Evolutionary conservation across 2,797 vertebrate genomes (phyloP).

Genomic region (Zenarchopterus dispar): DNA sequence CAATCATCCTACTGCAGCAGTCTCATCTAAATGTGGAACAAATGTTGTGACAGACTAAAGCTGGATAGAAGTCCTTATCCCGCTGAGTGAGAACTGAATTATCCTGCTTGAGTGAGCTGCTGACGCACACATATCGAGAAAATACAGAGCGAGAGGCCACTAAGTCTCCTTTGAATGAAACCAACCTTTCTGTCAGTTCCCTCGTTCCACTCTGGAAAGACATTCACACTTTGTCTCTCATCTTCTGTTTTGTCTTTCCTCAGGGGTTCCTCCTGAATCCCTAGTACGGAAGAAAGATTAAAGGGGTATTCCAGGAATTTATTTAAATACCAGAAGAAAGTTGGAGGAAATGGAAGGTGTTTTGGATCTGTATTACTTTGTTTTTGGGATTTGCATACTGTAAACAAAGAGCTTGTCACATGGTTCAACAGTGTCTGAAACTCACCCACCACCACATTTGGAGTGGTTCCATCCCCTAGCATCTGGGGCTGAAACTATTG

Average conservation of each 20-base stretch:
- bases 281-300: constrained; percentile 28
- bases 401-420: no score
- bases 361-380: no score
- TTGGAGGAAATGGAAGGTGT: neutral
- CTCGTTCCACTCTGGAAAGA: constrained; percentile 58
- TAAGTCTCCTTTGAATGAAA: constrained; percentile 61
- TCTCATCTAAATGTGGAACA: constrained; percentile 78
- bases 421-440: no score
- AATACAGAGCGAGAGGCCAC: constrained; percentile 26
- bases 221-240: constrained; percentile 43
- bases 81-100: constrained; percentile 75
- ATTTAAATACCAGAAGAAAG: neutral
- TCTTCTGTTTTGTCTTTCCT: constrained; percentile 31
- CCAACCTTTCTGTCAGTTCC: constrained; percentile 65
- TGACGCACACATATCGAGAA: constrained; percentile 62
- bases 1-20: constrained; percentile 74
- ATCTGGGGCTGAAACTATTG: no score
- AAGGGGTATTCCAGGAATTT: constrained; percentile 5
- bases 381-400: no score
- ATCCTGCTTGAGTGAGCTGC: constrained; percentile 75
- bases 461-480: no score
- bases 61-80: constrained; percentile 76
- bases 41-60: constrained; percentile 78
- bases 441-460: no score
- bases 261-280: constrained; percentile 7